phyloP scores from a whole-genome alignment of 2,113 vertebrate genomes.

The Camelus dromedarius region DNA sequence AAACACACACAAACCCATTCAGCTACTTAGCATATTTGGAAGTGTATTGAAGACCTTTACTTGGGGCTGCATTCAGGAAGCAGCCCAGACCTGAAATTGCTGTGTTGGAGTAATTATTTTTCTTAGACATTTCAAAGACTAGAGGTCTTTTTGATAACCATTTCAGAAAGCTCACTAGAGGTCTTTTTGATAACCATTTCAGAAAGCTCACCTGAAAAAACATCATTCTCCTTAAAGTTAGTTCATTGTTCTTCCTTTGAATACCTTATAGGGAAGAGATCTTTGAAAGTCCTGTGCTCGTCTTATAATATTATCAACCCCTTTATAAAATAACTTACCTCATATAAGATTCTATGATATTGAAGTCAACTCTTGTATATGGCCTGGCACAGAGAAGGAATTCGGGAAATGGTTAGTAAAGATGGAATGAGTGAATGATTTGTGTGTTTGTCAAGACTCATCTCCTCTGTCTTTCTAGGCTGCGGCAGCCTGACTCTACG shows the following conservation, averaged over 20 bases:
- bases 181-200: slow-evolving; percentile 50
- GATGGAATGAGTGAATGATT: not conserved
- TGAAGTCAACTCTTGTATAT: not conserved
- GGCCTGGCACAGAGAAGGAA: not conserved
- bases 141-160: slow-evolving; percentile 48
- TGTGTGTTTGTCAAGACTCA: not conserved
- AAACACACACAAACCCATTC: not conserved
- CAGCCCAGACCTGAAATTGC: slow-evolving; percentile 31
- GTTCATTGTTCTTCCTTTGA: slow-evolving; percentile 35
- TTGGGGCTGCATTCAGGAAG: slow-evolving; percentile 49
- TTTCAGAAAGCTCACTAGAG: slow-evolving; percentile 23
- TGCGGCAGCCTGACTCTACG: not conserved
- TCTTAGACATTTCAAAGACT: slow-evolving; percentile 22
- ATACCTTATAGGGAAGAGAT: not conserved
- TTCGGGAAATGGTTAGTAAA: not conserved
- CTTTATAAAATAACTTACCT: not conserved
- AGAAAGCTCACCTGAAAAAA: slow-evolving; percentile 47
- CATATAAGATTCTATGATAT: not conserved
- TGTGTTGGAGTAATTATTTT: slow-evolving; percentile 35
- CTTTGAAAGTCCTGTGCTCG: not conserved
- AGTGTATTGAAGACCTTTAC: slow-evolving; percentile 41
- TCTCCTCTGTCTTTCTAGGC: not conserved
- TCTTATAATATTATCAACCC: not conserved
- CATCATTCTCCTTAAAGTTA: not conserved
- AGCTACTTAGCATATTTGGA: slow-evolving; percentile 25